Percentiles rank a stretch among this genome's conserved stretches.
These are phyloP conservation scores for Lithophane ornitopus DNA, from an alignment of 2,888 invertebrate genomes.

Conservation along the genomic window DNA sequence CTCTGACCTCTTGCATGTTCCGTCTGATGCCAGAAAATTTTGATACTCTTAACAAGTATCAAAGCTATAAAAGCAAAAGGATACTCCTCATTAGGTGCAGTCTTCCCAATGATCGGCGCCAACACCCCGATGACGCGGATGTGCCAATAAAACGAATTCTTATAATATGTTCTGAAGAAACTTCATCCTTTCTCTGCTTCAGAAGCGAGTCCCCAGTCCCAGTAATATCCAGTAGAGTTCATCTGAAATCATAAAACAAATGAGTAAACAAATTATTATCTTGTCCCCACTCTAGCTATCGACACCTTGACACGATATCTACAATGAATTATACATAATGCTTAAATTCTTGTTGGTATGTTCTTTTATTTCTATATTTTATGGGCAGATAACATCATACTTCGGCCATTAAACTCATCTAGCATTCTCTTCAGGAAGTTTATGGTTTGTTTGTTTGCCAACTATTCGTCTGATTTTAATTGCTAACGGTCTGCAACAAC, in stretches of 20 bases:
- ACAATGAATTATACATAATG: background rate
- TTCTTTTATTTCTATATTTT: background rate
- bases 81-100: conserved; percentile 28
- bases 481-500: background rate
- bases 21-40: conserved; percentile 13
- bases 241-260: background rate
- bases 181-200: background rate
- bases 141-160: conserved; percentile 41
- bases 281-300: no score
- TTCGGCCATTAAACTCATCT: background rate
- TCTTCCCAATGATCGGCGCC: conserved; percentile 16
- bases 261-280: background rate
- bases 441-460: background rate
- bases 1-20: conserved; percentile 13
- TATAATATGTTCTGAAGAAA: background rate
- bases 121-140: conserved; percentile 29
- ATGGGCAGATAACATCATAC: no score
- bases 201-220: no score
- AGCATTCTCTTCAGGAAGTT: background rate
- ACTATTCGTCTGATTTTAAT: background rate
- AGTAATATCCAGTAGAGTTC: background rate
- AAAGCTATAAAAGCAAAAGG: no score
- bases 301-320: background rate
- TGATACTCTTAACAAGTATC: conserved; percentile 5
- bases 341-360: background rate